These are phyloP conservation scores for Odontocolon sp. DNA, from an alignment of 2,888 invertebrate species.

Conservation along the genomic window DNA sequence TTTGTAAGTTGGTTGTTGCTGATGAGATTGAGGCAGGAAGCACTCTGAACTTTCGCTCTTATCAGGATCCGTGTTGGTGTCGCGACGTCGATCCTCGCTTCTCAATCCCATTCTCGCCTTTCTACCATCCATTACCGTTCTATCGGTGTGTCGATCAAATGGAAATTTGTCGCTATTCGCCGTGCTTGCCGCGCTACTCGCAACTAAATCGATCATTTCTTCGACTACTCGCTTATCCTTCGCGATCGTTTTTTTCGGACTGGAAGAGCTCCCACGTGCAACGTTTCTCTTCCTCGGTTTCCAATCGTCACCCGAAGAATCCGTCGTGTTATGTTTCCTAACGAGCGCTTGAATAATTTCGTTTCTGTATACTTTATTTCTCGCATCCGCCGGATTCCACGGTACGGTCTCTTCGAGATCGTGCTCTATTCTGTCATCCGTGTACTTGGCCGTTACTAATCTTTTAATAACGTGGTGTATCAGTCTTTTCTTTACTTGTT, in stretches of 20 bases:
- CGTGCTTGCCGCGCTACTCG: conserved; percentile 47
- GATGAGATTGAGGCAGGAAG: conserved; percentile 73
- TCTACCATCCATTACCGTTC: conserved; percentile 76
- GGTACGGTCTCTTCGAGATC: conserved; percentile 79
- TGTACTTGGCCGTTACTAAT: conserved; percentile 84
- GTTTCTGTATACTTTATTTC: conserved; percentile 76
- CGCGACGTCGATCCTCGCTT: conserved; percentile 72
- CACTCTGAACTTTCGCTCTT: conserved; percentile 79
- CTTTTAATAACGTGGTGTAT: conserved; percentile 86
- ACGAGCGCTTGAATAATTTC: conserved; percentile 76
- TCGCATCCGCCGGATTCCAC: conserved; percentile 79
- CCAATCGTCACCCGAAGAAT: conserved; percentile 77
- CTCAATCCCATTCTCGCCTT: conserved; percentile 78
- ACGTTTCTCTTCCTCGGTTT: conserved; percentile 66
- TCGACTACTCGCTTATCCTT: conserved; percentile 64
- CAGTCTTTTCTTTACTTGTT: conserved; percentile 84
- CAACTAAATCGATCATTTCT: conserved; percentile 64
- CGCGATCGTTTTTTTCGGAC: conserved; percentile 62
- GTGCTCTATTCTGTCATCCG: conserved; percentile 82
- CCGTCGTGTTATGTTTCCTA: conserved; percentile 75
- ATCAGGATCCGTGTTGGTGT: conserved; percentile 68
- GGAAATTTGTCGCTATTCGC: conserved; percentile 76
- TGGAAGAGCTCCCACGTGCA: conserved; percentile 35
- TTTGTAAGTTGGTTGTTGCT: conserved; percentile 58
- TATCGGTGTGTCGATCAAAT: conserved; percentile 74